Base-by-base conservation (phyloP, 1,140 invertebrate genomes). In the Nebria ingens region DNA sequence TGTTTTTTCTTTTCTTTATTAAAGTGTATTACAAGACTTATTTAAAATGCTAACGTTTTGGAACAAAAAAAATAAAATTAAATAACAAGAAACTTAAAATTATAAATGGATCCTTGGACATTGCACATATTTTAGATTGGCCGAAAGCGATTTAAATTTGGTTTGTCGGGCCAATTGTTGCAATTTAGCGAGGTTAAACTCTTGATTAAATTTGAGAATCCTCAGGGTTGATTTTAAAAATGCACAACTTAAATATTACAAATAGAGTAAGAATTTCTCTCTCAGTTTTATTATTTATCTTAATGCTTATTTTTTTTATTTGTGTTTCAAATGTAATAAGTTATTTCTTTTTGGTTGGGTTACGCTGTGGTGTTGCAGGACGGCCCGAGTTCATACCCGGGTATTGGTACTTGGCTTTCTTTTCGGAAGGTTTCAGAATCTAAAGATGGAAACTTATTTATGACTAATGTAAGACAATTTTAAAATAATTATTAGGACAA, bases 391-490 rank as follows among this genome's bases (percentile, higher is more conserved):
- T 89, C 72, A 87, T 81, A 59, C 87, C 86, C 61, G 83, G 82
- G 73, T 99, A 99, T 71, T 98, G 94, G 74, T 98, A 98, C 74
- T 99, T 99, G 23, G 95, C 93, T 75, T 98, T 98, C 79, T 98
- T 98, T 74, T 98, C 96, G 42, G 94, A 97, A 64, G 96, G 96
- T 77, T 98, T 98, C 68, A 98, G 75, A 65, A 98, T 98, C 93
- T 97, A 57, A 6, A 34, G 6, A 34, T 34, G 42, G 2, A 52
- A n/a, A n/a, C n/a, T n/a, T 2, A 56, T 6, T 19, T 38, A 9
- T n/a, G 9, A 34, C 29, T 34, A 9, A 34, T 9, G 9, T 34
- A n/a, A n/a, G 29, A 34, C 29, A 34, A 34, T 9, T 34, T 34
- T 34, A n/a, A n/a, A 34, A 9, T 34, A 34, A 34, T 34, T 34